Base-by-base conservation (phyloP, 2,797 vertebrate species). In the Gymnopithys bicolor region DNA sequence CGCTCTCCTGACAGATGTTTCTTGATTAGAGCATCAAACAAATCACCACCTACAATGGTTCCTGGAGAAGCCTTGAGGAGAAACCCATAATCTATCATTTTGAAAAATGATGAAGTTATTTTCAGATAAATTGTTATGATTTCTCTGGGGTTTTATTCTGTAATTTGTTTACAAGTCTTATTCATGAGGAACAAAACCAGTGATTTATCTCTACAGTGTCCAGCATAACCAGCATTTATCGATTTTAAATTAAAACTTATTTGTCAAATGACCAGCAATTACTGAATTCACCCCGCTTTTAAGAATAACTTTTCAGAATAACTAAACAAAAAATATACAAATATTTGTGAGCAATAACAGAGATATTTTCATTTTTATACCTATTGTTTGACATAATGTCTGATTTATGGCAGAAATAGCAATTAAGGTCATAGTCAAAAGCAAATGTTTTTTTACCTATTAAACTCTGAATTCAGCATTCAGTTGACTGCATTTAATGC, bases 11-110 rank as follows among this genome's bases (percentile, higher is more conserved):
- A 92, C 91, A 97, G 95, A 60, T 88, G 94, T 91, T 94, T 77
- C 95, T 96, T 89, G 94, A 93, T 96, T 93, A 96, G 74, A 86
- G 92, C 89, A 93, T 90, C 94, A 96, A 97, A 94, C 84, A 95
- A 97, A 95, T 51, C 94, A 96, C 30, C 94, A 96, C 84, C 85
- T 96, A 95, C 58, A 92, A 91, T 90, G 91, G 91, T 97, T 95
- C 95, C 94, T 93, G 96, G 84, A 97, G 89, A 94, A 84, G 87
- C 63, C 85, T 96, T 96, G 83, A 96, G 93, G 49, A 97, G 67
- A 97, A 97, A 93, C 83, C 52, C 74, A 87, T 87, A 58, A 87
- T 79, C 94, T 94, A 93, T 27, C 3, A 52, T 78, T 56, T 83
- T 43, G 2, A 5, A 68, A 30, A 84, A 76, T 76, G 55, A 86